phyloP scores from a whole-genome alignment of 2,888 invertebrate species.

The Sthenelais limicola region DNA sequence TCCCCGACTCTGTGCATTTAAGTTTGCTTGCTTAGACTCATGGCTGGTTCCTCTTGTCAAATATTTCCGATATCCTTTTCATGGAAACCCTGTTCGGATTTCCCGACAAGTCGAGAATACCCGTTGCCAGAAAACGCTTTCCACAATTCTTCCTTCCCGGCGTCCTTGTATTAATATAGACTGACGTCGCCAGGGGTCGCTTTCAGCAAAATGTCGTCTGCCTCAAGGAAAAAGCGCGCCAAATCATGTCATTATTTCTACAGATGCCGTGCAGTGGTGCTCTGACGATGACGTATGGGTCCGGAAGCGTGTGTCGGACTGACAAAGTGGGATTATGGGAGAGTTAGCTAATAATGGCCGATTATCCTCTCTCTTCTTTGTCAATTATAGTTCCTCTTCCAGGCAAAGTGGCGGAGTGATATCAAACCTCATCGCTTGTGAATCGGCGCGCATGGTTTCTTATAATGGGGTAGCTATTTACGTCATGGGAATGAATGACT shows the following conservation, averaged over 20 bases:
- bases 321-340: conserved; percentile 40
- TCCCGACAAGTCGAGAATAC: too few relatives aligned
- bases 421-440: conserved; percentile 32
- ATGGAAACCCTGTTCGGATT: too few relatives aligned
- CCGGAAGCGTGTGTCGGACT: conserved; percentile 14
- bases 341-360: conserved; percentile 40
- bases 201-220: conserved; percentile 33
- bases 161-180: conserved; percentile 1
- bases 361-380: conserved; percentile 17
- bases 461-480: background rate
- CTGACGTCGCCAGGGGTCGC: background rate
- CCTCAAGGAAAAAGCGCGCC: conserved; percentile 23
- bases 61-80: too few relatives aligned
- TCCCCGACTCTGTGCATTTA: background rate
- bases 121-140: too few relatives aligned
- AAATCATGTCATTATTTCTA: conserved; percentile 26
- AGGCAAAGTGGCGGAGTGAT: conserved; percentile 37
- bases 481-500: conserved; percentile 12
- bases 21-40: conserved; percentile 4
- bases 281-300: conserved; percentile 32
- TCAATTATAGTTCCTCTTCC: conserved; percentile 38
- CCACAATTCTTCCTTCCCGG: too few relatives aligned
- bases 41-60: conserved; percentile 32
- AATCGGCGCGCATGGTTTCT: conserved; percentile 20
- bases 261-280: conserved; percentile 20